Percentiles rank a stretch among this genome's conserved stretches.
Evolutionary conservation across 2,113 vertebrate species (phyloP).

Genomic region (Upupa epops): DNA sequence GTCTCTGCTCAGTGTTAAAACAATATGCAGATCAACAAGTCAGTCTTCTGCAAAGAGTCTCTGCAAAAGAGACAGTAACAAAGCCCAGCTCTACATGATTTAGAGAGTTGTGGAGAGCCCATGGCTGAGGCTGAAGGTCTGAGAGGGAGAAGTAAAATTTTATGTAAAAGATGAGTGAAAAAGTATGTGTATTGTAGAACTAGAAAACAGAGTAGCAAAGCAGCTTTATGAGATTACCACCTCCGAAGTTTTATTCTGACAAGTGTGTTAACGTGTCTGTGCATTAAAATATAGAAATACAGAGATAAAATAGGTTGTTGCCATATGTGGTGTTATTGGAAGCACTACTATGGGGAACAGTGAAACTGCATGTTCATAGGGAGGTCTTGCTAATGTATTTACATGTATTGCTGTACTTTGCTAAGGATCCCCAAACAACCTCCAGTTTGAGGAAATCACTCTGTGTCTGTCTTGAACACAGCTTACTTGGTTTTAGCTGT

Average conservation of each 20-base stretch:
- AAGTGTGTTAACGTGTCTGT: not conserved
- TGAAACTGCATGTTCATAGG: not conserved
- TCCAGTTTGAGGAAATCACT: not conserved
- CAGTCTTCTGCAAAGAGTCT: not conserved
- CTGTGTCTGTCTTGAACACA: not conserved
- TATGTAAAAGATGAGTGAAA: too few species aligned
- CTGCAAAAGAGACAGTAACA: too few species aligned
- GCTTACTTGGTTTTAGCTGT: not conserved
- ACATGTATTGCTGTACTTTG: not conserved
- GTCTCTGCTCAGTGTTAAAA: not conserved
- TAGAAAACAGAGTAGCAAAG: not conserved
- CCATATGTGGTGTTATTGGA: not conserved
- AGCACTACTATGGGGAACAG: not conserved
- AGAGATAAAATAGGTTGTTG: not conserved
- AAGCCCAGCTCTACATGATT: not conserved
- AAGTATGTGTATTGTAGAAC: not conserved
- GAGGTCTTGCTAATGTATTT: not conserved
- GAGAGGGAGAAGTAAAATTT: not conserved
- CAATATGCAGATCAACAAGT: fast-evolving
- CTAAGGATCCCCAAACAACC: not conserved
- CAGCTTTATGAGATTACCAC: not conserved
- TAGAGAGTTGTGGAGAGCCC: not conserved
- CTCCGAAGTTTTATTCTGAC: not conserved
- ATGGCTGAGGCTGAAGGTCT: not conserved
- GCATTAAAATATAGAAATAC: not conserved